Base-by-base conservation (phyloP, 2,888 invertebrate genomes). In the Drosophila kuntzei region DNA sequence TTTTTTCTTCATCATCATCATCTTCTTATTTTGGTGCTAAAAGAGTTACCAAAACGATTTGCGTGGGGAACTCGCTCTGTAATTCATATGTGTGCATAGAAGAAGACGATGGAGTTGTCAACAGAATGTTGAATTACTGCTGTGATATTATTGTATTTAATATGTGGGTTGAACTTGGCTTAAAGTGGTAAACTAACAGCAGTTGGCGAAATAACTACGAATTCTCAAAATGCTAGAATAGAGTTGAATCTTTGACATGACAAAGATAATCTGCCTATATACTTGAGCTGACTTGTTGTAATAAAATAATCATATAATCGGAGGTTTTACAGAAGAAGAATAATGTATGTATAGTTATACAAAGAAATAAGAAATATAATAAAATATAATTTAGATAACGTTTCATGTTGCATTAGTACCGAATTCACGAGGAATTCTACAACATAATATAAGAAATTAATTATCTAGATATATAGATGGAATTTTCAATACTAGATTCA, bases 1-100 rank as follows among this genome's bases (percentile, higher is more conserved):
- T 76, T 63, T 76, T 60, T 59, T 20, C 11, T 6, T 16, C 46
- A 34, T 11, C 37, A 37, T 25, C 8, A 20, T 32, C 39, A 9
- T 36, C 34, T 11, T 3, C 34, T 34, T 16, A 27, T 64, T 50
- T 62, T 62, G 76, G 76, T 55, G 55, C 43, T 55, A 55, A 76
- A 61, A 71, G 59, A 62, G 74, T 71, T 75, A 22, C 58, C 54
- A 36, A 54, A 41, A 25, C 47, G 44, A 71, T 71, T 76, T 71
- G 67, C 65, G 74, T 72, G 72, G 63, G 68, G 39, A 62, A 61
- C 68, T 39, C 41, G 47, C 20, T 18, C 16, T 53, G 57, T 51
- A 57, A 61, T 71, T 50, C 46, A 61, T 55, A 34, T 41, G 36
- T 50, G 36, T 14, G 14, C 11, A 39, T 20, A 41, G 11, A 16